Conservation (phyloP, 1,140 invertebrate species). For the Apis florea region DNA sequence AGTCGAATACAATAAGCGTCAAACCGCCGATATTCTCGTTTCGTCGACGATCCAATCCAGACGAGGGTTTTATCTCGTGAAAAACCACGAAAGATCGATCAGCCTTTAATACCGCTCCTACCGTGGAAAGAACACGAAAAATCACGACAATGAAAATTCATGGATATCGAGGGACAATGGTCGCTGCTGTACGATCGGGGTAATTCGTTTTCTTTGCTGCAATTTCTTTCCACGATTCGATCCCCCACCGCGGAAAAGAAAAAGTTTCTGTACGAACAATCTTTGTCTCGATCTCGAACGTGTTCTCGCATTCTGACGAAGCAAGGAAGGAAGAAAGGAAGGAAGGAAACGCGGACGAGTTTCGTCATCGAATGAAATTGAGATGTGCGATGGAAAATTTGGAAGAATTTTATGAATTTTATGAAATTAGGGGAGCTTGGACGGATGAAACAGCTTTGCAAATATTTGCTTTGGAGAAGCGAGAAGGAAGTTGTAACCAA, state of each 20-base stretch:
- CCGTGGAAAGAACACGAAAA: conserved; percentile 12
- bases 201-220: conserved; percentile 19
- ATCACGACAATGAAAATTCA: conserved; percentile 18
- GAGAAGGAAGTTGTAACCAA: neutral
- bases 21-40: conserved; percentile 26
- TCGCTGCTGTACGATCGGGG: neutral
- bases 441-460: neutral
- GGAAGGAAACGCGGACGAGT: too few species aligned
- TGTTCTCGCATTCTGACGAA: neutral
- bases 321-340: too few species aligned
- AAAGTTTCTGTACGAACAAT: neutral
- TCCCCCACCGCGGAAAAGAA: neutral
- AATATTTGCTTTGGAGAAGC: conserved; percentile 15
- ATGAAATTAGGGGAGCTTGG: neutral
- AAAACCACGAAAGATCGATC: conserved; percentile 32
- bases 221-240: neutral
- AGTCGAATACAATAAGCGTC: conserved; percentile 38
- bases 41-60: neutral
- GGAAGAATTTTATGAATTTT: neutral
- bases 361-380: neutral
- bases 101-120: conserved; percentile 28
- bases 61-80: neutral
- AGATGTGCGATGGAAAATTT: neutral
- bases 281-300: neutral
- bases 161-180: neutral